These are phyloP conservation scores for Platypus cylindrus DNA, from an alignment of 2,888 invertebrate species.

Conservation along the genomic window DNA sequence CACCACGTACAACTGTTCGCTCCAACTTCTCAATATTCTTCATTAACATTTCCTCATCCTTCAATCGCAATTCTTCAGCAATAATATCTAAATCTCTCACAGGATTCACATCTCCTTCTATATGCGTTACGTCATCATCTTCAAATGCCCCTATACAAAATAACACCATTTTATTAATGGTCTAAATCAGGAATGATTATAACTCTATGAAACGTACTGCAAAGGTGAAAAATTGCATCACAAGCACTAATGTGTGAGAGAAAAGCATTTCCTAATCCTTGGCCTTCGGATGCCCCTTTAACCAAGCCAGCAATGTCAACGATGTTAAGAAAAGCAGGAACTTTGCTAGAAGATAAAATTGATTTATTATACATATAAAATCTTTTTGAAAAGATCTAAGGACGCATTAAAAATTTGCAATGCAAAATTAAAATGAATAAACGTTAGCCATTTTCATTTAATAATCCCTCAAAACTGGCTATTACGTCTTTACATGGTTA, in stretches of 20 bases:
- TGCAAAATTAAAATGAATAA: too few relatives aligned
- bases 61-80: slow-evolving; percentile 84
- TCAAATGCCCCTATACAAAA: slow-evolving; percentile 75
- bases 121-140: slow-evolving; percentile 93
- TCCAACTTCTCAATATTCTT: slow-evolving; percentile 79
- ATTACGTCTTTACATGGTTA: too few relatives aligned
- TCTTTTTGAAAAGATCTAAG: too few relatives aligned
- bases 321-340: slow-evolving; percentile 93
- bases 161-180: slow-evolving; percentile 4
- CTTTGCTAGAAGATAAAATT: slow-evolving; percentile 65
- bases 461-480: too few relatives aligned
- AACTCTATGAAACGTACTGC: slow-evolving; percentile 63
- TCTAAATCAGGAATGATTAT: background rate
- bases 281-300: slow-evolving; percentile 95
- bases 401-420: too few relatives aligned
- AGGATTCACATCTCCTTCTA: slow-evolving; percentile 97
- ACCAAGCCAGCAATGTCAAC: slow-evolving; percentile 98
- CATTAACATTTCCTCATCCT: slow-evolving; percentile 82
- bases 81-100: slow-evolving; percentile 95
- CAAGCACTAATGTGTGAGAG: slow-evolving; percentile 97
- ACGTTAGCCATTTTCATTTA: too few relatives aligned
- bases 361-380: too few relatives aligned
- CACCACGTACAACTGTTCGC: slow-evolving; percentile 65
- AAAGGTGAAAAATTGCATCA: slow-evolving; percentile 94
- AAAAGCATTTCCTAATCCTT: slow-evolving; percentile 97